These are phyloP conservation scores for Pagrus major DNA, from an alignment of 2,113 vertebrate species.

Conservation along the genomic window DNA sequence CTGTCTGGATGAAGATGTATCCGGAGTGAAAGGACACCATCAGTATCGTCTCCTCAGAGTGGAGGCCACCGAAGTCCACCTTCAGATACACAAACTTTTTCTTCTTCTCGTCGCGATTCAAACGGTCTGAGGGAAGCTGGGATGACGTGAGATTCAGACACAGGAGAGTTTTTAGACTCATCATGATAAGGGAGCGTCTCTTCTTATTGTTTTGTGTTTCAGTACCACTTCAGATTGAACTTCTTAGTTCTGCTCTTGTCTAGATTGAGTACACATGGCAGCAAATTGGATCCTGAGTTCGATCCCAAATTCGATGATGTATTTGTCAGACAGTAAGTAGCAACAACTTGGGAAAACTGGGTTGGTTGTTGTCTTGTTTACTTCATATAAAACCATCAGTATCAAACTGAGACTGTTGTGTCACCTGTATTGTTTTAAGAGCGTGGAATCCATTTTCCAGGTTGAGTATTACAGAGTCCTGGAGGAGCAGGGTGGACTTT, in stretches of 20 bases:
- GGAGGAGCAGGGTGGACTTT: neutral
- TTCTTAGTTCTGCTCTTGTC: no score
- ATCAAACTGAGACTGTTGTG: neutral
- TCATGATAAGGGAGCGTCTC: neutral
- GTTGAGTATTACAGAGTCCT: constrained; percentile 56
- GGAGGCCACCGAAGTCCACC: constrained; percentile 55
- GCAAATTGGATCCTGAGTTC: no score
- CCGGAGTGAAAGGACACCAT: constrained; percentile 81
- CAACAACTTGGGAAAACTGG: no score
- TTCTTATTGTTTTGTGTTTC: no score
- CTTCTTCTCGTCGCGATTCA: constrained; percentile 60
- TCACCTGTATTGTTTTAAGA: constrained; percentile 77
- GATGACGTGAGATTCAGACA: neutral
- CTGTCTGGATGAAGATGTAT: constrained; percentile 85
- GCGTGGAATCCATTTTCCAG: constrained; percentile 54
- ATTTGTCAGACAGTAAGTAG: no score
- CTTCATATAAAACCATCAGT: no score
- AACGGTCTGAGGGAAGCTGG: constrained; percentile 72
- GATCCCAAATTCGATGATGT: no score
- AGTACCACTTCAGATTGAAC: no score
- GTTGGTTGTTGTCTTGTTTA: no score
- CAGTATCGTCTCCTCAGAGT: constrained; percentile 37
- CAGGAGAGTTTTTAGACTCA: neutral
- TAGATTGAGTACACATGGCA: no score
- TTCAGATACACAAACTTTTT: constrained; percentile 75